These are phyloP conservation scores for Frieseomelitta varia DNA, from an alignment of 1,140 invertebrate genomes.

Conservation along the genomic window DNA sequence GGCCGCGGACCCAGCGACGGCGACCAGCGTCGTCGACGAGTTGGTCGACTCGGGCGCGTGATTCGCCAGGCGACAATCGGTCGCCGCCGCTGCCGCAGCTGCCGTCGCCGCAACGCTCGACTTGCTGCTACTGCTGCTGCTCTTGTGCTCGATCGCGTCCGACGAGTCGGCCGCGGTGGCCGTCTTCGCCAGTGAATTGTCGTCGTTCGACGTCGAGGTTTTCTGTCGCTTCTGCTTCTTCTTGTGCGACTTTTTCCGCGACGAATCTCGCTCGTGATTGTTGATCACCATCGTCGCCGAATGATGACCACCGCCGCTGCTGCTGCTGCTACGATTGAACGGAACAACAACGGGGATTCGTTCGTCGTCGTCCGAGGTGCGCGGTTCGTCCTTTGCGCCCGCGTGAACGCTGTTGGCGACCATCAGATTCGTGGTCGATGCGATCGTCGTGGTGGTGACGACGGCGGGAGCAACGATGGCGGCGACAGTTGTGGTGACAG, in stretches of 20 bases:
- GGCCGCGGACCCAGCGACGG: slow-evolving; percentile 67
- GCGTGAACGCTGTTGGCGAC: slow-evolving; percentile 72
- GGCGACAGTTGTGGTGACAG: no score
- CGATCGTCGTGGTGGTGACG: no score
- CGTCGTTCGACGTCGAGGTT: slow-evolving; percentile 85
- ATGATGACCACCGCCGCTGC: background rate
- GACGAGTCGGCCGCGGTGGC: slow-evolving; percentile 70
- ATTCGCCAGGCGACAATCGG: slow-evolving; percentile 68
- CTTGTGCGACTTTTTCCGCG: slow-evolving; percentile 89
- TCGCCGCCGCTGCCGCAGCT: background rate
- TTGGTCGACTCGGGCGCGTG: slow-evolving; percentile 63
- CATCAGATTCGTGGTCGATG: slow-evolving; percentile 59
- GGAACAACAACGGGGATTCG: slow-evolving; percentile 67
- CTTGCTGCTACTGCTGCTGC: slow-evolving; percentile 47
- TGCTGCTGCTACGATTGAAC: slow-evolving; percentile 69
- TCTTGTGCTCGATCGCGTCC: slow-evolving; percentile 75
- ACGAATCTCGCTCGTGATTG: slow-evolving; percentile 79
- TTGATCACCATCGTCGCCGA: slow-evolving; percentile 67
- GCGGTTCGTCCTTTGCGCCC: slow-evolving; percentile 77
- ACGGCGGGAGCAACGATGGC: no score
- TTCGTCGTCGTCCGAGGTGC: slow-evolving; percentile 80
- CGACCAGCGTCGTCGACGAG: slow-evolving; percentile 45
- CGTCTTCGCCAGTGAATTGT: slow-evolving; percentile 67
- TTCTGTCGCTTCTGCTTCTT: slow-evolving; percentile 92
- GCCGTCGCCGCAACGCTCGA: slow-evolving; percentile 53